Percentiles rank a stretch among this genome's conserved stretches.
These are phyloP conservation scores for Meganola albula DNA, from an alignment of 2,888 invertebrate species.

Conservation along the genomic window DNA sequence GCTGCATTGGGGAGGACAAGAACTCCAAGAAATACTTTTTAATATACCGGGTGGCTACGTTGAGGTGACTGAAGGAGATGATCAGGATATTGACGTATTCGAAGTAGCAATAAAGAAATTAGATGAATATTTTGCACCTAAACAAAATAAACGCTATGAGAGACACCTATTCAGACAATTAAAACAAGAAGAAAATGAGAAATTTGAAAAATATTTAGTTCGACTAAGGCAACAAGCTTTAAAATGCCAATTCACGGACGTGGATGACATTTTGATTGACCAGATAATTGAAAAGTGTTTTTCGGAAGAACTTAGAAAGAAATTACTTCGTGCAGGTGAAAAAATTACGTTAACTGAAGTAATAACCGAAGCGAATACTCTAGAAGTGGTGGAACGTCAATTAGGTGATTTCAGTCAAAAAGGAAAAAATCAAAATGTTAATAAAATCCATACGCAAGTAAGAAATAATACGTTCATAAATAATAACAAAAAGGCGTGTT, in stretches of 20 bases:
- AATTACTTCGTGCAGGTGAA: neutral
- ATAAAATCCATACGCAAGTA: neutral
- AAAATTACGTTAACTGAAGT: neutral
- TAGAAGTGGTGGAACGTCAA: neutral
- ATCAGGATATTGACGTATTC: constrained; percentile 3
- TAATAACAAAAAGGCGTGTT: neutral
- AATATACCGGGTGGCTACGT: neutral
- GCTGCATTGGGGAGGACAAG: constrained; percentile 2
- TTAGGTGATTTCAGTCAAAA: neutral
- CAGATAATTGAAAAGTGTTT: constrained; percentile 1
- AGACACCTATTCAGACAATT: constrained; percentile 2
- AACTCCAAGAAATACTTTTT: constrained; percentile 4
- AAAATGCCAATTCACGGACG: constrained; percentile 3
- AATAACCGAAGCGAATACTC: neutral
- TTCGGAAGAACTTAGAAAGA: neutral
- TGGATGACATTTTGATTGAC: constrained; percentile 1
- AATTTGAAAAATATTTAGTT: neutral
- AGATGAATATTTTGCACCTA: constrained; percentile 2
- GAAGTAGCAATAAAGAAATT: neutral
- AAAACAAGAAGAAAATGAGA: constrained; percentile 3
- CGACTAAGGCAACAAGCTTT: neutral
- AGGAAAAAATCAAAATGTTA: neutral
- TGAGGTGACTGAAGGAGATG: neutral
- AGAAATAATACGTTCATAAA: neutral
- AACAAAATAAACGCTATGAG: constrained; percentile 6